These are phyloP conservation scores for Caenorhabditis elegans DNA, from an alignment of 1,140 invertebrate species.

Conservation along the genomic window DNA sequence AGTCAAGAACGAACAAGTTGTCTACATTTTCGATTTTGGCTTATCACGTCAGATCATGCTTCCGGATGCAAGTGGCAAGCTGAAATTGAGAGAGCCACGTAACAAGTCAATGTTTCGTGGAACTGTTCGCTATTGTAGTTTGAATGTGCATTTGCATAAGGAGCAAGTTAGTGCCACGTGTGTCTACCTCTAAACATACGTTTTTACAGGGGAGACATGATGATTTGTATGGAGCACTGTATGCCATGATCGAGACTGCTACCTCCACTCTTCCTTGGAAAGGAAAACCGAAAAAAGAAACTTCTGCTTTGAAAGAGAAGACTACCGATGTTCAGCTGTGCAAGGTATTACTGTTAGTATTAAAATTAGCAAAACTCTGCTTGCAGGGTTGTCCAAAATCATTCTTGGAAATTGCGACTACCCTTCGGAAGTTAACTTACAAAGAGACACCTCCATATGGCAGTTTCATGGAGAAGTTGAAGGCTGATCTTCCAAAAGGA, in stretches of 20 bases:
- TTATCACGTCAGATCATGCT: conserved; percentile 57
- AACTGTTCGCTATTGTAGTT: conserved; percentile 94
- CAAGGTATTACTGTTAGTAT: not conserved
- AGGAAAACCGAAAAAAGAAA: conserved; percentile 49
- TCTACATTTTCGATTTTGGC: conserved; percentile 61
- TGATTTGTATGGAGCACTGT: conserved; percentile 86
- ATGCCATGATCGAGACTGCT: conserved; percentile 69
- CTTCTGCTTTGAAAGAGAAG: conserved; percentile 47
- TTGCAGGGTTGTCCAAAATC: conserved; percentile 49
- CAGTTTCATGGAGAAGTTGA: conserved; percentile 43
- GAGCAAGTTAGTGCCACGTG: conserved; percentile 51
- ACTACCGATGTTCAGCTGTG: conserved; percentile 45
- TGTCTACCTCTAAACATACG: not conserved
- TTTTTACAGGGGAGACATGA: conserved; percentile 69
- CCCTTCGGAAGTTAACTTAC: conserved; percentile 53
- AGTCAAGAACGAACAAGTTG: conserved; percentile 17
- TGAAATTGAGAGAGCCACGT: conserved; percentile 48
- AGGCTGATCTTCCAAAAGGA: conserved; percentile 39
- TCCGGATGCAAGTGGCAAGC: conserved; percentile 40
- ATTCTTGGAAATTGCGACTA: conserved; percentile 42
- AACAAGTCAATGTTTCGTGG: conserved; percentile 72
- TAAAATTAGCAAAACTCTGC: not conserved
- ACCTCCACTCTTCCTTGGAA: conserved; percentile 94
- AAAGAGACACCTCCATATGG: conserved; percentile 53
- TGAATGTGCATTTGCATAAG: conserved; percentile 97